Evolutionary conservation across 2,797 vertebrate genomes (phyloP).

Genomic region (Novumbra hubbsi): DNA sequence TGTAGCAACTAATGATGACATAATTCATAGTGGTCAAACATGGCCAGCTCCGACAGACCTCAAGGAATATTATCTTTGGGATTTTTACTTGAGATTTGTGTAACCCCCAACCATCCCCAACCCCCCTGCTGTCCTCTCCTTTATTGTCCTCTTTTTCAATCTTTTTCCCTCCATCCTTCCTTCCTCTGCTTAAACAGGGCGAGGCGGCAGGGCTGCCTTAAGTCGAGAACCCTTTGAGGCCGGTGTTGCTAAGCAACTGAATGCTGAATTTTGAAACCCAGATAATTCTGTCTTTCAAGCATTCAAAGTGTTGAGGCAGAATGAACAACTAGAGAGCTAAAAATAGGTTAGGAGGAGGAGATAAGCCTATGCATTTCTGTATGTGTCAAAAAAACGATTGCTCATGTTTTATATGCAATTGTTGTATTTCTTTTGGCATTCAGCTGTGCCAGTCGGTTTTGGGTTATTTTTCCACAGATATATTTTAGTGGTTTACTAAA

Average conservation of each 20-base stretch:
- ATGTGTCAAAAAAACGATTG: conserved; percentile 48
- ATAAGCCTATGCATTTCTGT: conserved; percentile 38
- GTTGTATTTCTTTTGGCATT: conserved; percentile 64
- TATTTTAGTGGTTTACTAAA: conserved; percentile 47
- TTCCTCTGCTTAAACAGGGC: conserved; percentile 62
- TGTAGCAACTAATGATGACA: conserved; percentile 56
- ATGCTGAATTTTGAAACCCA: conserved; percentile 78
- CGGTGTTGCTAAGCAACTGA: conserved; percentile 77
- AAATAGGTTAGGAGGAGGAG: conserved; percentile 49
- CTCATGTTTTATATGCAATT: conserved; percentile 50
- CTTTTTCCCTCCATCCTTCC: conserved; percentile 44
- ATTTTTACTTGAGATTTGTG: conserved; percentile 39
- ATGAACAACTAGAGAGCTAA: conserved; percentile 49
- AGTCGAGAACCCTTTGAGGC: conserved; percentile 62
- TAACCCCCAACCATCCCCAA: conserved; percentile 3
- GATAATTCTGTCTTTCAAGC: conserved; percentile 66
- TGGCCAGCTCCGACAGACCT: conserved; percentile 55
- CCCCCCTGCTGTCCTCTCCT: too few relatives aligned
- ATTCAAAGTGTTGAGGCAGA: conserved; percentile 65
- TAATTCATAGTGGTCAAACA: conserved; percentile 71
- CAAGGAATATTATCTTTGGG: conserved; percentile 62
- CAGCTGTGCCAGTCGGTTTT: conserved; percentile 29
- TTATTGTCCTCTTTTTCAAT: neutral
- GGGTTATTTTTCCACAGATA: conserved; percentile 59
- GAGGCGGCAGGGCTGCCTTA: conserved; percentile 63